Evolutionary conservation across 2,113 vertebrate genomes (phyloP).

Genomic region (Plectropomus leopardus): DNA sequence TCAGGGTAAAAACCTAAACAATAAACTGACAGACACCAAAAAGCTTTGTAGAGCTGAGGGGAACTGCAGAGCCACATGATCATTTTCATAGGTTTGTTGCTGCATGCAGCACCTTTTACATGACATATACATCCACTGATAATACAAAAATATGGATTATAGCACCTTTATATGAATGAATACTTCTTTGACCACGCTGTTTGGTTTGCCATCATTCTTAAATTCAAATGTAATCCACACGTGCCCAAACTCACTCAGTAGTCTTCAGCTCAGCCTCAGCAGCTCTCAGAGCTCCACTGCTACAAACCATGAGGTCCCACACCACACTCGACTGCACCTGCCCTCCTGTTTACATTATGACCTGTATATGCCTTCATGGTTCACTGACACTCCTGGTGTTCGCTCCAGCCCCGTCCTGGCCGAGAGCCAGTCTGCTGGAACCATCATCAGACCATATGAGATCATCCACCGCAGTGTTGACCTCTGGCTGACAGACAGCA

Average conservation of each 20-base stretch:
- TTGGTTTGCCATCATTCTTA: not conserved
- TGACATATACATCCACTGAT: no score
- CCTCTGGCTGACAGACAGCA: conserved; percentile 78
- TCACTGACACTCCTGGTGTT: conserved; percentile 42
- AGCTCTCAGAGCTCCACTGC: conserved; percentile 1
- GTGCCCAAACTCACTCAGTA: not conserved
- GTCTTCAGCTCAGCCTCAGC: conserved; percentile 1
- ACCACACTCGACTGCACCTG: conserved; percentile 3
- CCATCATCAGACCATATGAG: conserved; percentile 73
- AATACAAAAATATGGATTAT: no score
- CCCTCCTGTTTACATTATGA: conserved; percentile 54
- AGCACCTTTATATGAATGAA: not conserved
- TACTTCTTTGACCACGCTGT: not conserved
- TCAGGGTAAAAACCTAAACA: not conserved
- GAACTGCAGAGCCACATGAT: conserved; percentile 14
- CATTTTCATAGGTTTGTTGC: not conserved
- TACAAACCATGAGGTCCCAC: conserved; percentile 14
- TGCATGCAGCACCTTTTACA: no score
- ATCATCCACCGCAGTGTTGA: conserved; percentile 77
- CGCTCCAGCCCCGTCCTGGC: conserved; percentile 36
- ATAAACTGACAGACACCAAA: conserved; percentile 9
- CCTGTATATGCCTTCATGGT: conserved; percentile 41
- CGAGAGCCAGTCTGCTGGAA: conserved; percentile 60
- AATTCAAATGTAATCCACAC: not conserved
- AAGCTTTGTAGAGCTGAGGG: not conserved